Percentiles rank a stretch among this genome's conserved stretches.
phyloP scores from a whole-genome alignment of 2,113 vertebrate genomes.

The Ciconia maguari region DNA sequence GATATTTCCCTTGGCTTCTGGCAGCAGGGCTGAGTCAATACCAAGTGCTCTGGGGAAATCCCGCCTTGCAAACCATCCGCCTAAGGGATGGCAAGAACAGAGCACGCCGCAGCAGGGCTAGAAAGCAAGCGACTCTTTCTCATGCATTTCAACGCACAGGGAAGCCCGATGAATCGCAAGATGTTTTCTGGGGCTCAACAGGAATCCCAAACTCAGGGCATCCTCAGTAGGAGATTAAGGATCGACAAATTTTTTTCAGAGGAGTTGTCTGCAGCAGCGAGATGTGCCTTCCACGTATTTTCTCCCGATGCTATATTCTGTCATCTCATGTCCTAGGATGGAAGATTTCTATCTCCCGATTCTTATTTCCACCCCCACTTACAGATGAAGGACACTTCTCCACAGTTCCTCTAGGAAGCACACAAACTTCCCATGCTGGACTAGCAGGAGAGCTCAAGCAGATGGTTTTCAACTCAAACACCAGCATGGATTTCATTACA shows the following conservation, averaged over 20 bases:
- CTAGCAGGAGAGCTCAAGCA: not conserved
- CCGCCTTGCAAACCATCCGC: not conserved
- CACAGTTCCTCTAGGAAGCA: not conserved
- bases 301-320: not conserved
- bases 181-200: not conserved
- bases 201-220: not conserved
- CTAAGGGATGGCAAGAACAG: not conserved
- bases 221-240: not conserved
- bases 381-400: not conserved
- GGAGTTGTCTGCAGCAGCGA: not conserved
- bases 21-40: not conserved
- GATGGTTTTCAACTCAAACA: not conserved
- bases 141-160: not conserved
- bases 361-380: not conserved
- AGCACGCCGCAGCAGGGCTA: not conserved
- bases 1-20: not conserved
- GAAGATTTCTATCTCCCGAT: not conserved
- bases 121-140: not conserved
- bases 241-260: not conserved
- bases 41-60: conserved; percentile 19
- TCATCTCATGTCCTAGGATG: not conserved
- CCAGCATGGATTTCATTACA: not conserved
- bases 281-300: not conserved
- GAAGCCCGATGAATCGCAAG: not conserved
- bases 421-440: not conserved